These are phyloP conservation scores for Heteromurus nitidus DNA, from an alignment of 2,888 invertebrate genomes.

Conservation along the genomic window DNA sequence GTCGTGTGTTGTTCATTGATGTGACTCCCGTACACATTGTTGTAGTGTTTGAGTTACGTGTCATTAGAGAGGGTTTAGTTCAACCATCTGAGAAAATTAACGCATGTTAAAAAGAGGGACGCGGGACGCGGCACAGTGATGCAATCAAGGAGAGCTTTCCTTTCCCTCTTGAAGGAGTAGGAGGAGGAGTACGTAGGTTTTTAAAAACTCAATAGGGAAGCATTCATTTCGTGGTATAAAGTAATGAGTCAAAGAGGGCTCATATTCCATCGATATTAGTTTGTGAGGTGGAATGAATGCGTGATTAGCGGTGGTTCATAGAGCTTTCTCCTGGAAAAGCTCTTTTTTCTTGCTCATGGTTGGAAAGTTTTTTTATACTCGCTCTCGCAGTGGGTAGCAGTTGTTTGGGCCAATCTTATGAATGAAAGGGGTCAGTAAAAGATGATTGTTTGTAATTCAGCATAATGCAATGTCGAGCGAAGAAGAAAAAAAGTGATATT, in stretches of 20 bases:
- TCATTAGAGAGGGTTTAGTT: constrained; percentile 28
- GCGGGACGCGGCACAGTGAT: constrained; percentile 27
- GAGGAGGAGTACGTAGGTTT: constrained; percentile 23
- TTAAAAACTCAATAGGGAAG: constrained; percentile 53
- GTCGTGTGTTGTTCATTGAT: neutral
- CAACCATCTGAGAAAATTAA: constrained; percentile 43
- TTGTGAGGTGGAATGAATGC: constrained; percentile 20
- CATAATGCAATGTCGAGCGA: constrained; percentile 41
- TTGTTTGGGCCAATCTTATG: constrained; percentile 50
- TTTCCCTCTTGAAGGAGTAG: neutral
- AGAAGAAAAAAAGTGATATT: constrained; percentile 32
- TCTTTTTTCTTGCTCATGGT: constrained; percentile 8
- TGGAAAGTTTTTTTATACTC: too few species aligned
- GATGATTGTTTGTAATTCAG: constrained; percentile 62
- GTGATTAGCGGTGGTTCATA: constrained; percentile 15
- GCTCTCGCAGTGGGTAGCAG: neutral
- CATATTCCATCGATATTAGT: constrained; percentile 22
- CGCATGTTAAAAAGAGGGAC: too few species aligned
- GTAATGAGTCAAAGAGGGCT: constrained; percentile 41
- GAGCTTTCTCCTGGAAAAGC: neutral
- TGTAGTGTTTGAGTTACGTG: constrained; percentile 5
- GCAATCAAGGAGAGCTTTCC: constrained; percentile 39
- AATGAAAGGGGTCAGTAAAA: constrained; percentile 49
- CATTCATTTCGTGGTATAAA: constrained; percentile 6
- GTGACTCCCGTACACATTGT: neutral